Evolutionary conservation across 1,140 invertebrate genomes (phyloP), one percentile per base, ranked within the genome.

Genomic region (Marisa cornuarietis): DNA sequence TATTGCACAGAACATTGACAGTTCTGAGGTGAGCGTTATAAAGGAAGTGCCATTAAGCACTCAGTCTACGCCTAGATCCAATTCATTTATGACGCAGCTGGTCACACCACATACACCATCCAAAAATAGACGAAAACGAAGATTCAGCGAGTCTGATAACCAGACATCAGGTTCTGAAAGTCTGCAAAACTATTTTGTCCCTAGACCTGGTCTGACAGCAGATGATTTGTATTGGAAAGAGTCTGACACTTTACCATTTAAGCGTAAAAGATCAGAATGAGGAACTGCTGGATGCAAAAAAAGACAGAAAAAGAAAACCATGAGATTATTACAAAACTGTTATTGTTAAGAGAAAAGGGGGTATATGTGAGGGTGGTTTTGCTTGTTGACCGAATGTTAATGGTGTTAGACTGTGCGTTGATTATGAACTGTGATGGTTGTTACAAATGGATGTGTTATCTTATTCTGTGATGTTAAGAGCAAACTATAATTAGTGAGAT

Each of bases 261-360:
- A 77, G 49, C 65, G 76, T 18, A 77, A 77, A 26, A 68, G 76
- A 42, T 68, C 76, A 13, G 76, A 77, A 20, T 77, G 49, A 77
- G 31, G n/a, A 31, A 22, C 18, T 10, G 9, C 13, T 14, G 31
- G 51, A 31, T 71, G 22, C 22, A 8, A 51, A 31, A 49, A 42
- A 49, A 13, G 26, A 31, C 18, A 22, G 9, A 42, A 20, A 42
- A 9, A 31, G 31, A 42, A 26, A 26, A 20, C 26, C n/a, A 42
- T 42, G 31, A 49, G n/a, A 71, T 31, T 71, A 9, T 31, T 26
- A 31, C 20, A 42, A 9, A 14, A 69, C 24, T 51, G 42, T 49
- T 51, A 20, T 49, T 68, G n/a, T 16, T 1, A 68, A 16, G 13
- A 16, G 66, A 18, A 16, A 68, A 8, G 2, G 66, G 18, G 9